Percentiles rank a stretch among this genome's conserved stretches.
Evolutionary conservation across 2,888 invertebrate genomes (phyloP).

Genomic region (Dorcus hopei): DNA sequence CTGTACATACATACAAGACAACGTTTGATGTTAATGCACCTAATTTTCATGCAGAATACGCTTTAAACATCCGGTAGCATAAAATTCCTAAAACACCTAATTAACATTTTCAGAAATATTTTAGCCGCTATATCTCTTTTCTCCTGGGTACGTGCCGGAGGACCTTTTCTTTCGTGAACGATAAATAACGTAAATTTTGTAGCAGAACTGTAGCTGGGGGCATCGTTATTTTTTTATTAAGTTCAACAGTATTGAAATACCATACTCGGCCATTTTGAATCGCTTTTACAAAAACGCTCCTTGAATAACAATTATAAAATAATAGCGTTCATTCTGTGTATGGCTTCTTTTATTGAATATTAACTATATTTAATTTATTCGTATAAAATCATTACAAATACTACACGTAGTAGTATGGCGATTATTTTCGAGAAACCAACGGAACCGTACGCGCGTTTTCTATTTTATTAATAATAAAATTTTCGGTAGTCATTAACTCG

Average conservation of each 20-base stretch:
- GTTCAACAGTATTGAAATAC: constrained; percentile 11
- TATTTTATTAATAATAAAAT: too few relatives aligned
- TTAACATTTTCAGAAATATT: constrained; percentile 19
- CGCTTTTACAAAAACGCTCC: constrained; percentile 22
- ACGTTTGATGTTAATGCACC: constrained; percentile 19
- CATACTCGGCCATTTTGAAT: constrained; percentile 28
- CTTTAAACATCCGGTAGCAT: constrained; percentile 27
- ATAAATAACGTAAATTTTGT: too few relatives aligned
- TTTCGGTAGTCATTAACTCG: too few relatives aligned
- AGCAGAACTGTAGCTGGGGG: too few relatives aligned
- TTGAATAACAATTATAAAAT: constrained; percentile 27
- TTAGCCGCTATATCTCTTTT: neutral
- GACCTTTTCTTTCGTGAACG: too few relatives aligned
- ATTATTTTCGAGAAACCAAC: neutral
- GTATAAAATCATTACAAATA: constrained; percentile 10
- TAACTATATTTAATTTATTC: constrained; percentile 14
- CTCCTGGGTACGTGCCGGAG: too few relatives aligned
- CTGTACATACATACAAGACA: constrained; percentile 16
- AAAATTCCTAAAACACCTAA: constrained; percentile 20
- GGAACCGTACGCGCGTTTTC: too few relatives aligned
- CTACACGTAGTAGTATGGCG: constrained; percentile 9
- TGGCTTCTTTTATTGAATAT: constrained; percentile 12
- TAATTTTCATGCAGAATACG: constrained; percentile 26
- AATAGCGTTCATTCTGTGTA: constrained; percentile 22
- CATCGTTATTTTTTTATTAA: neutral